Base-by-base conservation (phyloP, 2,888 invertebrate species). In the Anorthoa munda region DNA sequence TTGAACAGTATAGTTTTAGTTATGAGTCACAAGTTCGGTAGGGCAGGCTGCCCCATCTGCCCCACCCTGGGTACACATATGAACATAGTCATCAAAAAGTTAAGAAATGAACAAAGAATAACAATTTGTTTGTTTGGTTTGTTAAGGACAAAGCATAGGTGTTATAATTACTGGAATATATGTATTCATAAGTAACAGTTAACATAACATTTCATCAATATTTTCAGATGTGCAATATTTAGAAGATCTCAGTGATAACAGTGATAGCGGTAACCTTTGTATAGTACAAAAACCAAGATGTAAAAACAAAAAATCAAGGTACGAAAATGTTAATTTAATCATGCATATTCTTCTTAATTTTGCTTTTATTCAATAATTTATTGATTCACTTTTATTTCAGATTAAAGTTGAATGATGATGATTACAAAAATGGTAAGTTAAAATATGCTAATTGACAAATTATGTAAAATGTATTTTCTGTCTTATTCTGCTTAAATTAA, bases 211-310 rank as follows among this genome's bases (percentile, higher is more conserved):
- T 74, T 61, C 0, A 53, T 48, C 56, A 65, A 55, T 64, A 71
- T 68, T 90, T 86, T 48, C 89, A 91, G 92, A 88, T 77, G 75
- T 88, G 63, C 88, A 92, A 79, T 91, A 91, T 81, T 87, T 93
- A 72, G 92, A 94, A 75, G 89, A 92, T 60, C 71, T 87, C 56
- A 82, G 79, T 82, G 81, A 87, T 48, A 77, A 82, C 58, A 85
- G 76, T 81, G 89, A 90, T 71, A 70, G 69, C 81, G 88, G 90
- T 67, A 71, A 86, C 46, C 81, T 89, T 59, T 83, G 65, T 67
- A 84, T 88, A 68, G 73, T 86, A 60, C 87, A 87, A 69, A 79
- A 88, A 39, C 75, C 68, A 66, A 60, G 65, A 9, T 7, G 2
- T 60, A 60, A 39, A 9, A 39, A 39, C 7, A 39, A 39, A 39